phyloP scores from a whole-genome alignment of 2,797 vertebrate species.

The Platyrinchus mystaceus region DNA sequence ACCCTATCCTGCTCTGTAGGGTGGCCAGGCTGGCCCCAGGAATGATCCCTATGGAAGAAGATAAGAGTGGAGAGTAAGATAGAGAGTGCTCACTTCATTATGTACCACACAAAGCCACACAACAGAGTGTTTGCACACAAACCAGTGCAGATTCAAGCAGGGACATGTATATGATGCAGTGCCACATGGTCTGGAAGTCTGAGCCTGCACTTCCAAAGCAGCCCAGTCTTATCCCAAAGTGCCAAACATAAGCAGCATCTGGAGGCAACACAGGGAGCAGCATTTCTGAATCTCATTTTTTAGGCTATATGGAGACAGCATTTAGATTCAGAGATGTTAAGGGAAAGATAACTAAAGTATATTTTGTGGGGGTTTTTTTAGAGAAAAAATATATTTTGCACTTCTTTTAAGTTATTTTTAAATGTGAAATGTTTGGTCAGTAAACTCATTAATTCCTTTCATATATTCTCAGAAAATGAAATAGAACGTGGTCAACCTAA shows the following conservation, averaged over 20 bases:
- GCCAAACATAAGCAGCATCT: not conserved
- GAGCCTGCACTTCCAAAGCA: not conserved
- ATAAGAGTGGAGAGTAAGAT: not conserved
- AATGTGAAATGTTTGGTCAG: not conserved
- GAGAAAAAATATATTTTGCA: not conserved
- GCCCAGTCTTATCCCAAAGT: not conserved
- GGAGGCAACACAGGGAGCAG: not conserved
- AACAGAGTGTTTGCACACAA: rapidly evolving
- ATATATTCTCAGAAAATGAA: not conserved
- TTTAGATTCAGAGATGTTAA: not conserved
- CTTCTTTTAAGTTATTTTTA: not conserved
- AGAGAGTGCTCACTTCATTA: not conserved
- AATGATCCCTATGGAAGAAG: not conserved
- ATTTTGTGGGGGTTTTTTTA: not conserved
- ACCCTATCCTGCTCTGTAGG: not conserved
- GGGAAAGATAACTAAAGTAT: not conserved
- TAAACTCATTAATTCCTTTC: not conserved
- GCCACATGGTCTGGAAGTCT: not conserved
- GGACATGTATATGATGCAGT: not conserved
- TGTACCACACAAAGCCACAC: not conserved
- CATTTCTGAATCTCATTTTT: not conserved
- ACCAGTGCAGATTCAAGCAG: not conserved
- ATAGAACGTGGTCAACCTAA: not conserved
- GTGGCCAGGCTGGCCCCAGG: not conserved
- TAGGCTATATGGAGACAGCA: not conserved